Evolutionary conservation across 2,113 vertebrate species (phyloP).

Genomic region (Tympanuchus pallidicinctus): DNA sequence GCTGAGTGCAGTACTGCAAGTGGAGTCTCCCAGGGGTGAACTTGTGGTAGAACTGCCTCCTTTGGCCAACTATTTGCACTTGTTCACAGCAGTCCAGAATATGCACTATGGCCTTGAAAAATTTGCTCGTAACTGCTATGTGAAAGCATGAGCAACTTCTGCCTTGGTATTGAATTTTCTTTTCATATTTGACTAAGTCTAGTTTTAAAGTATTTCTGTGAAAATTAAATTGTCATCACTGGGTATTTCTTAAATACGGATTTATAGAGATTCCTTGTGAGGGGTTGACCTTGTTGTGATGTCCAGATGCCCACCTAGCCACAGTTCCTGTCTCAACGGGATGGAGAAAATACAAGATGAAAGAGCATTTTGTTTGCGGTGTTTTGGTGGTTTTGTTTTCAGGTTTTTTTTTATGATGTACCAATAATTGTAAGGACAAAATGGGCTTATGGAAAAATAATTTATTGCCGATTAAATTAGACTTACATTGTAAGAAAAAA

Average conservation of each 20-base stretch:
- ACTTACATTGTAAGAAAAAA: not conserved
- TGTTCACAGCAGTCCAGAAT: not conserved
- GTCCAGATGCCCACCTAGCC: not conserved
- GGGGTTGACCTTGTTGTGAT: not conserved
- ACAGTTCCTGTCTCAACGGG: not conserved
- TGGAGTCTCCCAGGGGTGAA: not conserved
- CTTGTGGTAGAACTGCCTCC: not conserved
- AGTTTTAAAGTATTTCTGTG: not conserved
- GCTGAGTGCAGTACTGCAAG: not conserved
- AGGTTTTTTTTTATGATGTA: not conserved
- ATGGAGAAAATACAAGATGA: not conserved
- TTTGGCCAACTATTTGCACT: not conserved
- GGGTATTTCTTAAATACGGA: not conserved
- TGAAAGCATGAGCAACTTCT: not conserved
- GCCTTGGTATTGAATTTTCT: not conserved
- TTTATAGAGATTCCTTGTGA: not conserved
- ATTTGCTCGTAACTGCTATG: not conserved
- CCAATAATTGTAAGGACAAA: not conserved
- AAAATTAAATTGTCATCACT: not conserved
- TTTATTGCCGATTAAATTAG: not conserved
- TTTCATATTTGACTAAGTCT: not conserved
- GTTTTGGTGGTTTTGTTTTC: too few relatives aligned
- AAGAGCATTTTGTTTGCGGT: not conserved
- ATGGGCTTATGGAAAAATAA: not conserved
- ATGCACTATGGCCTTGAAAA: too few relatives aligned